phyloP scores from a whole-genome alignment of 1,140 invertebrate genomes.

The Laupala kohalensis region DNA sequence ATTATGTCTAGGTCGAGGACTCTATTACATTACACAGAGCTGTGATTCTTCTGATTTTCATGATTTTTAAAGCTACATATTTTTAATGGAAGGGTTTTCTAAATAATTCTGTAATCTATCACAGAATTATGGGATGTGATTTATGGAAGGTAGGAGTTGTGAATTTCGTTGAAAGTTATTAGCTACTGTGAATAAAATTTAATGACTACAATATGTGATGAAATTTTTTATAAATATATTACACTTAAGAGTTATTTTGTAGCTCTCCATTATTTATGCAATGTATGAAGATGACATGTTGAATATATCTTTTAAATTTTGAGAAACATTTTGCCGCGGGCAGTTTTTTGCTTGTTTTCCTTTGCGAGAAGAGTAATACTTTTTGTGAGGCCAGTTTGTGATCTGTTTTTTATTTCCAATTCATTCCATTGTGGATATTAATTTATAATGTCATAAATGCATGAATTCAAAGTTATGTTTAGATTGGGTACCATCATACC shows the following conservation, averaged over 20 bases:
- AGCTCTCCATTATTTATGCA: not conserved
- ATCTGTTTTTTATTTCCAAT: too few species aligned
- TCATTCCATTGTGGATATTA: too few species aligned
- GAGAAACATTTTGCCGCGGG: not conserved
- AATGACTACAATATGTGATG: not conserved
- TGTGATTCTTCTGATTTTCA: not conserved
- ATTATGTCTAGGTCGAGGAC: not conserved
- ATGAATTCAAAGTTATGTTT: too few species aligned
- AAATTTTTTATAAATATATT: not conserved
- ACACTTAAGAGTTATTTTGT: not conserved
- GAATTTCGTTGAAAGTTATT: not conserved
- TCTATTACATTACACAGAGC: not conserved
- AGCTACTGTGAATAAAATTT: not conserved
- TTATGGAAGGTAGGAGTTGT: not conserved
- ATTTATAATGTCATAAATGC: too few species aligned
- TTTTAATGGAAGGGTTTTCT: not conserved
- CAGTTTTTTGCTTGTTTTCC: not conserved
- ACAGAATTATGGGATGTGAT: not conserved
- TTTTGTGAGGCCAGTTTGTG: not conserved
- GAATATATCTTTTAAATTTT: not conserved
- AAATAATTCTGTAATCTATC: not conserved
- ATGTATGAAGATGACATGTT: not conserved
- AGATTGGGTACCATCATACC: too few species aligned
- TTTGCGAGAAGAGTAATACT: not conserved
- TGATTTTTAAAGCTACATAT: not conserved